Base-by-base conservation (phyloP, 2,888 invertebrate species). In the Achlya flavicornis region DNA sequence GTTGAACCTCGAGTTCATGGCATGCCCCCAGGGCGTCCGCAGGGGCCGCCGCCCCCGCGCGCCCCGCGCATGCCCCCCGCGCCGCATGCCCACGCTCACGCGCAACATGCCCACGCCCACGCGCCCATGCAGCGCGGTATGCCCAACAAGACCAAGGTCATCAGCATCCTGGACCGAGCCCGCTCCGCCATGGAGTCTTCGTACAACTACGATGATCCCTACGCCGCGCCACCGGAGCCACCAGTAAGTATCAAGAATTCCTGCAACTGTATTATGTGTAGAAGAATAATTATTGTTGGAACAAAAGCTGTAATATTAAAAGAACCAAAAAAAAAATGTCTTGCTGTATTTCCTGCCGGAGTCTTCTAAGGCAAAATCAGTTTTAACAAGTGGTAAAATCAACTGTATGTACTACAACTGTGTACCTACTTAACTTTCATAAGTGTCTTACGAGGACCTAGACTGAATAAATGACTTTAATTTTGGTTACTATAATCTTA, bases 161-260 rank as follows among this genome's bases (percentile, higher is more conserved):
- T 97, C 93, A 97, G 97, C 70, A 97, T 97, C 78, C 91, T 97
- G 75, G 97, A 97, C 88, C 95, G 97, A 64, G 97, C 97, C 0
- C 94, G 97, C 63, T 95, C 95, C 33, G 97, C 97, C 41, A 97
- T 97, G 97, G 97, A 97, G 84, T 95, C 97, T 71, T 95, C 95
- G 63, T 96, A 97, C 68, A 94, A 95, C 78, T 96, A 94, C 77
- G 95, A 93, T 0, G 93, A 93, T 10, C 82, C 75, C 1, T 93
- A 93, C 70, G 79, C 83, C 11, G 81, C 80, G 2, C 76, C 80
- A 4, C 82, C 86, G 0, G 91, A 92, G 64, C 88, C 88, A 1
- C 88, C 83, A 74, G 92, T 91, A 16, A 74, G 83, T 85, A 35
- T 32, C n/a, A 41, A 7, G 8, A 7, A 12, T n/a, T n/a, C n/a